A percentile compares a stretch with the other conserved stretches of the same genome.
Evolutionary conservation across 2,888 invertebrate genomes (phyloP).

Genomic region (Apamea anceps): DNA sequence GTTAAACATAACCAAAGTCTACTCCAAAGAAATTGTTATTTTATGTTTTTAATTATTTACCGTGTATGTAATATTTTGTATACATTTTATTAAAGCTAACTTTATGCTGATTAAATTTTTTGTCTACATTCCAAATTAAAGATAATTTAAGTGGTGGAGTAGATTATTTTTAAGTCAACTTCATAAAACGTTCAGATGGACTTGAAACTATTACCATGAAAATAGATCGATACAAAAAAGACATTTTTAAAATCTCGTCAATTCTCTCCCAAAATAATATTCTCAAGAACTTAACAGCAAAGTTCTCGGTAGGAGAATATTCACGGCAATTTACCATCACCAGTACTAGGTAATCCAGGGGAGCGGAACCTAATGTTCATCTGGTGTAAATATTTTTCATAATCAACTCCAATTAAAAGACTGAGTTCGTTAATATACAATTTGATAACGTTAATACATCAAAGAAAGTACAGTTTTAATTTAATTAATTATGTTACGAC

Average conservation of each 20-base stretch:
- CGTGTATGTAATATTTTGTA: neutral
- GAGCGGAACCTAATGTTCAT: neutral
- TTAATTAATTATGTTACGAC: constrained; percentile 1
- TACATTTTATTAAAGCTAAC: neutral
- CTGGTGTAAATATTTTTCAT: neutral
- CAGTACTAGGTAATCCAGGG: neutral
- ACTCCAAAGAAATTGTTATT: too few relatives aligned
- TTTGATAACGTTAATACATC: constrained; percentile 15
- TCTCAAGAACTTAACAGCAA: neutral
- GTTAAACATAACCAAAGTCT: neutral
- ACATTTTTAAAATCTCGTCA: neutral
- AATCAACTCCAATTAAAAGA: neutral
- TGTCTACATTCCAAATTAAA: neutral
- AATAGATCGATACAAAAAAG: neutral
- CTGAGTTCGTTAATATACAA: neutral
- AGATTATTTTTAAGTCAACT: neutral
- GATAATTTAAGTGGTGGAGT: neutral
- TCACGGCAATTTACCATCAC: neutral
- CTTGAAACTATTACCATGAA: too few relatives aligned
- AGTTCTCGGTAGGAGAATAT: neutral
- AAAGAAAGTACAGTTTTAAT: constrained; percentile 8
- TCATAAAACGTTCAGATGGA: neutral
- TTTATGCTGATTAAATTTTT: neutral
- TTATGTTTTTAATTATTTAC: neutral
- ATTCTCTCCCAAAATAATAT: neutral